Evolutionary conservation across 2,113 vertebrate species (phyloP), one percentile per base, ranked within the genome.

Genomic region (Prunella fulvescens): DNA sequence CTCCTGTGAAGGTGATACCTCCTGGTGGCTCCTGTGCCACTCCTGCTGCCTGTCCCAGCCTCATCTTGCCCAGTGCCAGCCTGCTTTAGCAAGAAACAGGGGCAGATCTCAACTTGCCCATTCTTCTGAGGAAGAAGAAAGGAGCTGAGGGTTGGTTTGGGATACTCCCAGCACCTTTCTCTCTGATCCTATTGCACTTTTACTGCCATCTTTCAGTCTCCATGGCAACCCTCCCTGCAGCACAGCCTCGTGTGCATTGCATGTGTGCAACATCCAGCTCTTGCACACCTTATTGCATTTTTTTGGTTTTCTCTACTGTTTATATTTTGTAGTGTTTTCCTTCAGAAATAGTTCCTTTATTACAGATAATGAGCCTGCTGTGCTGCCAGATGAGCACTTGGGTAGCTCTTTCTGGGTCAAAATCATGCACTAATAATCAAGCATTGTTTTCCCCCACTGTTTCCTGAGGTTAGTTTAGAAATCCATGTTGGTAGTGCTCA

Each of bases 211-310:
- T 66, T 84, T 18, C n/a, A 71, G 83, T 97, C 96, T 90, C 97
- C 95, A 94, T 97, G 78, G 90, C 88, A 97, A 97, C 95, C 14
- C 76, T 87, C 33, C 17, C 40, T 76, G 83, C 78, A 82, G 37
- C 80, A 66, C 29, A 35, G 28, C 19, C 37, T 64, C 33, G 65
- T 37, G 9, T 11, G 12, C 42, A 12, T 19, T 67, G 24, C 7
- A 6, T 86, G 47, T 64, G 73, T 72, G 54, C 61, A 79, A 53
- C 73, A 48, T 20, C 39, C 58, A 84, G 24, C 33, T 76, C 89
- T 61, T 72, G 77, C 65, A 35, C 39, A 82, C 40, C 45, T 44
- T 29, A 5, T 2, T 53, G 35, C 16, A 7, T 22, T 51, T 44
- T 53, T 37, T 6, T 4, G 14, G 4, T 5, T 39, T 84, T 71